A percentile compares a stretch with the other conserved stretches of the same genome.
Conservation (phyloP, 2,797 vertebrate genomes). For the Pangasius sanitwongsei region DNA sequence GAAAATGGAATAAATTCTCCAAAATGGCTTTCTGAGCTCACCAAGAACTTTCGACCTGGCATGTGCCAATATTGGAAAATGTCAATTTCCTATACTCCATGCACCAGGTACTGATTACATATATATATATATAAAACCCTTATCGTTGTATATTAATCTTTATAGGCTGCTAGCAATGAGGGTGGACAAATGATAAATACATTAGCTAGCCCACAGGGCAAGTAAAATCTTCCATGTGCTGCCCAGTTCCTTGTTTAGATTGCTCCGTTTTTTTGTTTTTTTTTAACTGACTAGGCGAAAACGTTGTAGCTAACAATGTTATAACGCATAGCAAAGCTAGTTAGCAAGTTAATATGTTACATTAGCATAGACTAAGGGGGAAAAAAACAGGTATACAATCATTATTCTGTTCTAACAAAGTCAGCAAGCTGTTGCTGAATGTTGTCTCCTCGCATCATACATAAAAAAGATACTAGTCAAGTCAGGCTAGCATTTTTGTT, state of each 20-base stretch:
- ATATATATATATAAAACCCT: neutral
- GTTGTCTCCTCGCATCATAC: neutral
- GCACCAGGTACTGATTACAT: neutral
- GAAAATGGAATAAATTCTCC: neutral
- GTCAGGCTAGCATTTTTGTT: neutral
- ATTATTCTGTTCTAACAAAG: neutral
- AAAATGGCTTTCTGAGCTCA: neutral
- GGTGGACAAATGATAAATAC: neutral
- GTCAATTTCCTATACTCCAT: neutral
- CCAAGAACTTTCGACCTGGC: neutral
- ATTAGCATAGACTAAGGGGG: neutral
- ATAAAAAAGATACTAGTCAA: neutral
- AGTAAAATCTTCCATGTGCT: neutral
- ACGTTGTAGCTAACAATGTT: neutral
- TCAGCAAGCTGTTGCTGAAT: neutral
- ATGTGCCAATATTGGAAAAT: too few species aligned
- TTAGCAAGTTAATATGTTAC: neutral
- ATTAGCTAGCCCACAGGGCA: neutral
- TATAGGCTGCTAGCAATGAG: neutral
- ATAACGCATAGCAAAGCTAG: neutral
- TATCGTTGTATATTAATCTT: neutral
- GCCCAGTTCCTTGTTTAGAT: neutral
- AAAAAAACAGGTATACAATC: neutral
- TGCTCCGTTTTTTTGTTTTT: neutral
- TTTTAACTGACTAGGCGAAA: neutral